Conservation (phyloP, 2,113 vertebrate genomes). For the Stigmatopora argus region DNA sequence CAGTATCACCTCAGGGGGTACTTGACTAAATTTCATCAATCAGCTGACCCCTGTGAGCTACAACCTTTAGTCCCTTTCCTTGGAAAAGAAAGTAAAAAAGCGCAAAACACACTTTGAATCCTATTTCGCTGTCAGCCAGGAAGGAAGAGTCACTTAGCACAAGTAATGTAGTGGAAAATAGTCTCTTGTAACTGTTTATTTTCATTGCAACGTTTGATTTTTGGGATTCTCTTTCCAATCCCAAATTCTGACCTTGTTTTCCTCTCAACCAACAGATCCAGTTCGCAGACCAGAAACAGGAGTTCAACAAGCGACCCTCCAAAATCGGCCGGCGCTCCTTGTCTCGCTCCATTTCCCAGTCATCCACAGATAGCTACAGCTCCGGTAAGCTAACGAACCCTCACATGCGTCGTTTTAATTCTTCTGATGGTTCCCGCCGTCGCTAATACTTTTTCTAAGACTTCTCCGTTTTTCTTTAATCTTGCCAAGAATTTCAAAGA, state of each 20-base stretch:
- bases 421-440: constrained; percentile 42
- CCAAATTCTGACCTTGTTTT: constrained; percentile 2
- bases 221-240: background rate
- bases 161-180: too few relatives aligned
- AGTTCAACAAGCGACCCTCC: constrained; percentile 95
- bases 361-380: constrained; percentile 97
- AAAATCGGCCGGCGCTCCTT: constrained; percentile 95
- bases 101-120: too few relatives aligned
- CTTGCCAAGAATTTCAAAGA: background rate
- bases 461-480: background rate
- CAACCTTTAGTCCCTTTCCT: too few relatives aligned
- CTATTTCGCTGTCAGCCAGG: too few relatives aligned
- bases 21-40: too few relatives aligned
- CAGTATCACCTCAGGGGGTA: too few relatives aligned
- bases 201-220: too few relatives aligned
- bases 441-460: constrained; percentile 2
- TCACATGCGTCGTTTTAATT: constrained; percentile 28
- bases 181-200: too few relatives aligned
- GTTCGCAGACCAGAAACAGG: constrained; percentile 97
- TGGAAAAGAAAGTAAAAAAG: too few relatives aligned
- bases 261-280: constrained; percentile 78
- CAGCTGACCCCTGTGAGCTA: too few relatives aligned
- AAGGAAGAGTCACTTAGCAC: too few relatives aligned
- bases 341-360: constrained; percentile 97
- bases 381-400: constrained; percentile 73